Evolutionary conservation across 1,140 invertebrate genomes (phyloP), one percentile per base, ranked within the genome.

Genomic region (Archivesica marissinica): DNA sequence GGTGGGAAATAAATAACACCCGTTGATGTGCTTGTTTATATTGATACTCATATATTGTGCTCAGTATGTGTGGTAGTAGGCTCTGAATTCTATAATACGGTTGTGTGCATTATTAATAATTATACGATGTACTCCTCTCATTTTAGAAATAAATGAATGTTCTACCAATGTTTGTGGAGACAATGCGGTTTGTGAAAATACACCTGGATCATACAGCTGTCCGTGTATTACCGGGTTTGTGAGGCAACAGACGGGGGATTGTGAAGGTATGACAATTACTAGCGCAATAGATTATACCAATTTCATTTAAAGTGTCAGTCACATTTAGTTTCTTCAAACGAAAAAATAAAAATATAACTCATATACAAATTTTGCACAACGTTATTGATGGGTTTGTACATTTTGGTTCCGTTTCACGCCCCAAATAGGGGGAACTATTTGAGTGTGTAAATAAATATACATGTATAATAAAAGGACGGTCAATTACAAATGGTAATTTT

Each of bases 141-240:
- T n/a, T 74, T 76, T 47, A 86, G 85, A 86, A 54, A 56, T 86
- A 61, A 59, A 86, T 61, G 85, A 86, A 33, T 86, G 85, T 56
- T 15, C 4, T 13, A 52, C 23, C 17, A 54, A 81, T 68, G 77
- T 74, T 9, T 89, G 88, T 72, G 83, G 80, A 11, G 47, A 2
- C 23, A 54, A 78, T 66, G 77, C 88, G 1, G 28, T 15, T 1
- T 89, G 88, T 68, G 28, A 25, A 13, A 89, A 89, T 77, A 86
- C 72, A 15, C 50, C 64, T 28, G 88, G 88, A 7, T 81, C 76
- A 23, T 89, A 86, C 66, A 70, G 17, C 13, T 89, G 88, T 75
- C 30, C 23, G 6, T 89, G 88, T 72, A 33, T 44, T n/a, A 0
- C 30, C 25, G 78, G 68, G 7, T 87, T 64, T 41, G 30, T 74